Evolutionary conservation across 2,113 vertebrate genomes (phyloP).

Genomic region (Alligator sinensis): DNA sequence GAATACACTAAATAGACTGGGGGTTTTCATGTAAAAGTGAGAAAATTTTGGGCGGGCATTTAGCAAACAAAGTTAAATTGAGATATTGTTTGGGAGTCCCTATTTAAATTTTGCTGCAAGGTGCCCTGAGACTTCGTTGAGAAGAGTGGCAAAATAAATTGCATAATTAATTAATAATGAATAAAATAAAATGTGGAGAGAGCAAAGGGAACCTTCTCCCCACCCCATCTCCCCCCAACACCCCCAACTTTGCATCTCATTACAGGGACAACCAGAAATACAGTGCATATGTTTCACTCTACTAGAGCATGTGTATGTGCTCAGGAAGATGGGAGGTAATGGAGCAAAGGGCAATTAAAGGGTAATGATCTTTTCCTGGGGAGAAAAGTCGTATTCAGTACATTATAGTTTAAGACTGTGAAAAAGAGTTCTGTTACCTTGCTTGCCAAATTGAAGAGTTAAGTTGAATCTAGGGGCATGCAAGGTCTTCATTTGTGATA

Average conservation of each 20-base stretch:
- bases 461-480: no score
- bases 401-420: background rate
- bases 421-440: background rate
- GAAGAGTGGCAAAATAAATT: no score
- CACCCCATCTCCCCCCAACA: accelerated
- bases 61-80: no score
- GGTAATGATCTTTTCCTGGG: background rate
- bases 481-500: background rate
- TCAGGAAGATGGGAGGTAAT: background rate
- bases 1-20: background rate
- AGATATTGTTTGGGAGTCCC: no score
- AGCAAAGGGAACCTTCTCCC: background rate
- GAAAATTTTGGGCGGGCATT: background rate
- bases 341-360: background rate
- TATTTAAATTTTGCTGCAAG: no score
- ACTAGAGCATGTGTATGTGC: background rate
- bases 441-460: no score
- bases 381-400: background rate
- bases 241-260: accelerated
- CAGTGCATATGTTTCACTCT: background rate
- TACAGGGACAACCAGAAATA: accelerated
- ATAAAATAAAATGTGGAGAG: no score
- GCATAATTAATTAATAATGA: no score
- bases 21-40: background rate
- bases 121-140: no score